Conservation (phyloP, 2,797 vertebrate genomes). For the Valencia hispanica region DNA sequence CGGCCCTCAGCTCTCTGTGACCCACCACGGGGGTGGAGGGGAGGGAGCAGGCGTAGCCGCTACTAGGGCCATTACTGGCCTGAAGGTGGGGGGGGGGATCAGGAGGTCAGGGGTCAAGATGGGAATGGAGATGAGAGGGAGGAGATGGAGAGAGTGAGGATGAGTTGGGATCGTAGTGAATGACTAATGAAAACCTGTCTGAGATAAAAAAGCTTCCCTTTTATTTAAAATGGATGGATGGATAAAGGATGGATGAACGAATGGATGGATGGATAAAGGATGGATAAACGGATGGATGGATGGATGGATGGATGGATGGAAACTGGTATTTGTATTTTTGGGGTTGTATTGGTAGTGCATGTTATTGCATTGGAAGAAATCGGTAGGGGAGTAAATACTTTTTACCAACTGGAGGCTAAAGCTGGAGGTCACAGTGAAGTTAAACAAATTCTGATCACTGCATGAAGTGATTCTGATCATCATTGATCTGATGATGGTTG, state of each 20-base stretch:
- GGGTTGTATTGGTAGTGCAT: too few species aligned
- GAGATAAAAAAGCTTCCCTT: too few species aligned
- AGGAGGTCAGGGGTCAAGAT: conserved; percentile 29
- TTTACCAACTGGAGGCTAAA: not conserved
- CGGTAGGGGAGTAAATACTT: too few species aligned
- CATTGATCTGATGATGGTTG: too few species aligned
- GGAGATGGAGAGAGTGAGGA: conserved; percentile 53
- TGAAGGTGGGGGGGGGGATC: conserved; percentile 63
- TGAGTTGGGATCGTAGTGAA: conserved; percentile 21
- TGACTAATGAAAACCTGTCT: not conserved
- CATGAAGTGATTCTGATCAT: too few species aligned
- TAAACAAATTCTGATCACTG: not conserved
- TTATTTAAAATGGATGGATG: too few species aligned
- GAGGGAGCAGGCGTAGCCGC: conserved; percentile 90
- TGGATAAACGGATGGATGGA: too few species aligned
- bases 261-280: too few species aligned
- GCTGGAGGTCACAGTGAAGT: not conserved
- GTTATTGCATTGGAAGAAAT: too few species aligned
- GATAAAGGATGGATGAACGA: too few species aligned
- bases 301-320: too few species aligned
- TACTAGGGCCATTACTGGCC: conserved; percentile 90
- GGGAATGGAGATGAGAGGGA: conserved; percentile 17
- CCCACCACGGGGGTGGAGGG: conserved; percentile 93
- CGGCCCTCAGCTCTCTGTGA: conserved; percentile 89
- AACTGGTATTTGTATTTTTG: too few species aligned